Evolutionary conservation across 1,140 invertebrate genomes (phyloP), one percentile per base, ranked within the genome.

Genomic region (Zaprionus nigranus): DNA sequence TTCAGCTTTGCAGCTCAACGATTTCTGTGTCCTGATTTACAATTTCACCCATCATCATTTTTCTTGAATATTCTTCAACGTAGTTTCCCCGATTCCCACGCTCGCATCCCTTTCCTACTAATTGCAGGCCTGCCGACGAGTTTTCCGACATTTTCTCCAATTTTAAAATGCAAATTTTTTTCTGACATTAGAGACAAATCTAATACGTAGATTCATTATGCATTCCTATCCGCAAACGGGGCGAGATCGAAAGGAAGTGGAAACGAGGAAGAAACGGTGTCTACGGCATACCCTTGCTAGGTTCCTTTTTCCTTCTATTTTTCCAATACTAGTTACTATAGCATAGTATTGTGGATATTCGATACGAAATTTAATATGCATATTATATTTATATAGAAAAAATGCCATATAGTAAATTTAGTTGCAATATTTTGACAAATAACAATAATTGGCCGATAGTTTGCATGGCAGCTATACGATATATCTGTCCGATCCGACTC

Each of bases 11-110:
- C 63, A 66, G 36, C 63, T 49, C 12, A 58, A 65, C 22, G 30
- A 46, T 57, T 75, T 68, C 54, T 51, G 51, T 24, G 34, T 34
- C 51, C 72, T 68, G 65, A 68, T 68, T 68, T 68, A 17, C 22
- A 57, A 26, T 34, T 54, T 57, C 58, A 54, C 20, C 49, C 66
- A 58, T 28, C 65, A 68, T 74, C 38, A 74, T 74, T 74, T 34
- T 34, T 34, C 30, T 34, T 56, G 56, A 56, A 74, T 73, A 54
- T 34, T 26, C 26, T 56, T 56, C 26, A 30, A 13, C n/a, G 6
- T 46, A 15, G n/a, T 17, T 46, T 43, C 12, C 12, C 34, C 36
- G 36, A 3, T 4, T 5, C 13, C 36, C 13, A 7, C 34, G 34
- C 34, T 36, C 3, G 34, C 12, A 36, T 12, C 36, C 36, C 15